Evolutionary conservation across 2,888 invertebrate genomes (phyloP).

Genomic region (Catocala fraxini): DNA sequence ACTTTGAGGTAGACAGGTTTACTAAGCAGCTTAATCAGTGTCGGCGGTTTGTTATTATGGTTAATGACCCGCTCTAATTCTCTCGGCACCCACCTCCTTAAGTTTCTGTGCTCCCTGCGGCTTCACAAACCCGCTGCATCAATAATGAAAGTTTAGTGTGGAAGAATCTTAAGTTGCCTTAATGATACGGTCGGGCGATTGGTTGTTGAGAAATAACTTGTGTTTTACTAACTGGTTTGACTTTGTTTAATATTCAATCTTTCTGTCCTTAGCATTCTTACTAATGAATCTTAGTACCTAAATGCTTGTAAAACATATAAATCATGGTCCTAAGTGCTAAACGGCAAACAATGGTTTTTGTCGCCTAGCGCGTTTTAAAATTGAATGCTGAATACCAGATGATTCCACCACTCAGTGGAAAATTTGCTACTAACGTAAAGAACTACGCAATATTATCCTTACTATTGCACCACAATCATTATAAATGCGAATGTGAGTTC

Average conservation of each 20-base stretch:
- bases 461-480: no score
- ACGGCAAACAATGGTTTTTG: no score
- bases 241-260: background rate
- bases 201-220: constrained; percentile 23
- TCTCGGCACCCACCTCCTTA: constrained; percentile 44
- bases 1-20: constrained; percentile 57
- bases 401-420: no score
- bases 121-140: constrained; percentile 36
- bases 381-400: no score
- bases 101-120: constrained; percentile 33
- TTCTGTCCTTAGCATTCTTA: background rate
- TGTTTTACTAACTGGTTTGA: background rate
- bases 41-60: constrained; percentile 62
- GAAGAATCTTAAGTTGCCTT: constrained; percentile 41
- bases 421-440: no score
- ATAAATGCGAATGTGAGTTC: no score
- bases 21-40: constrained; percentile 65
- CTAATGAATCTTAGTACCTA: background rate
- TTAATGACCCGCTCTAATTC: constrained; percentile 63
- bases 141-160: constrained; percentile 49
- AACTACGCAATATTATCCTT: no score
- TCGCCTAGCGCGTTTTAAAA: no score
- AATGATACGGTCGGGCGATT: constrained; percentile 31
- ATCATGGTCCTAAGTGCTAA: no score
- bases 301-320: background rate